Conservation (phyloP, 2,888 invertebrate species). For the Nipponacmea schrenckii region DNA sequence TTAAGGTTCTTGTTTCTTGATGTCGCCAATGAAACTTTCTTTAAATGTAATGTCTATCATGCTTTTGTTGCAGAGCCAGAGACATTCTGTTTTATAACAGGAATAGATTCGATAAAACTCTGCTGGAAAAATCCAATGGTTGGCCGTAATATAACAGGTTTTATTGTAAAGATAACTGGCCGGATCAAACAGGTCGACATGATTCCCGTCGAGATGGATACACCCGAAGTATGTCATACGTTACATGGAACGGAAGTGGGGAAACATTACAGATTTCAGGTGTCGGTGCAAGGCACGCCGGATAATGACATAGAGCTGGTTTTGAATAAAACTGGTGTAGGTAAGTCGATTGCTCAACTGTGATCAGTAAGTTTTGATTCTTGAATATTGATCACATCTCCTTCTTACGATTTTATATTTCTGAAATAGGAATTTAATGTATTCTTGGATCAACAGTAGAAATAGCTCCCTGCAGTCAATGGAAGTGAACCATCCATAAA, state of each 20-base stretch:
- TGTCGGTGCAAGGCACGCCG: constrained; percentile 13
- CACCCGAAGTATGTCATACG: constrained; percentile 26
- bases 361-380: background rate
- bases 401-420: background rate
- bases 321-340: constrained; percentile 19
- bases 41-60: no score
- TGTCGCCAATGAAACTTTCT: no score
- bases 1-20: no score
- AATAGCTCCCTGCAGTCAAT: no score
- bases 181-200: background rate
- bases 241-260: constrained; percentile 19
- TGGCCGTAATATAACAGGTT: constrained; percentile 13
- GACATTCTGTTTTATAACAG: constrained; percentile 28
- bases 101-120: constrained; percentile 18
- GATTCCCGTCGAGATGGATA: background rate
- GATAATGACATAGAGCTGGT: constrained; percentile 16
- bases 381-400: no score
- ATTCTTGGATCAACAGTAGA: no score
- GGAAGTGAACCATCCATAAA: no score
- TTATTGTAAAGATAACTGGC: constrained; percentile 20
- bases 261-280: constrained; percentile 24
- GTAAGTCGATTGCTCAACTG: constrained; percentile 1
- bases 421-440: constrained; percentile 11
- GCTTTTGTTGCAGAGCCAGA: constrained; percentile 22
- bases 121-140: constrained; percentile 38